These are phyloP conservation scores for Coecobrya sp. DNA, from an alignment of 2,888 invertebrate genomes.

Conservation along the genomic window DNA sequence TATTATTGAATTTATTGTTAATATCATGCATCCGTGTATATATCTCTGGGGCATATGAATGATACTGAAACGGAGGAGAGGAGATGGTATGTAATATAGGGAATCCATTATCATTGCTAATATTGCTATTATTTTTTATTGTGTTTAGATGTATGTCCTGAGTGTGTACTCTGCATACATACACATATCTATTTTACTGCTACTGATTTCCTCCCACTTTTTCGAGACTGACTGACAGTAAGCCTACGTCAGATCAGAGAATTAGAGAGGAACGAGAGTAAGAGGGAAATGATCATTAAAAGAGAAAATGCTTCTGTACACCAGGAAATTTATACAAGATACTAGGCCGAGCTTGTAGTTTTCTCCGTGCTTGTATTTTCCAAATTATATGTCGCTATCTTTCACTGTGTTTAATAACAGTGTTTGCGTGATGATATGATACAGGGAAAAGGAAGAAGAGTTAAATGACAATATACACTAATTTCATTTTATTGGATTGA, in stretches of 20 bases:
- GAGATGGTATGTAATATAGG: slow-evolving; percentile 12
- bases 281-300: slow-evolving; percentile 72
- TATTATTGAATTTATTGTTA: slow-evolving; percentile 20
- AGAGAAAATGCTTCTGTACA: slow-evolving; percentile 15
- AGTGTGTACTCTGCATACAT: background rate
- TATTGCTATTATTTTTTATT: slow-evolving; percentile 50
- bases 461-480: slow-evolving; percentile 31
- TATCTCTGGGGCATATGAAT: background rate
- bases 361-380: background rate
- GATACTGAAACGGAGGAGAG: background rate
- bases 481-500: slow-evolving; percentile 64
- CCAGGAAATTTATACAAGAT: background rate
- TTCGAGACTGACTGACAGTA: slow-evolving; percentile 60
- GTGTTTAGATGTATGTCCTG: background rate
- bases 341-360: background rate
- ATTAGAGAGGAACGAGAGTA: slow-evolving; percentile 54
- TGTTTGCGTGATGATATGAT: background rate
- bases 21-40: background rate
- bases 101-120: slow-evolving; percentile 48
- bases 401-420: background rate
- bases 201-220: slow-evolving; percentile 63
- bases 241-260: slow-evolving; percentile 66
- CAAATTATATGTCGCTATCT: background rate
- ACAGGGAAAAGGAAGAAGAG: slow-evolving; percentile 25
- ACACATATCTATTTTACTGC: slow-evolving; percentile 31